Evolutionary conservation across 1,140 invertebrate species (phyloP), one percentile per base, ranked within the genome.

Genomic region (Cydia splendana): DNA sequence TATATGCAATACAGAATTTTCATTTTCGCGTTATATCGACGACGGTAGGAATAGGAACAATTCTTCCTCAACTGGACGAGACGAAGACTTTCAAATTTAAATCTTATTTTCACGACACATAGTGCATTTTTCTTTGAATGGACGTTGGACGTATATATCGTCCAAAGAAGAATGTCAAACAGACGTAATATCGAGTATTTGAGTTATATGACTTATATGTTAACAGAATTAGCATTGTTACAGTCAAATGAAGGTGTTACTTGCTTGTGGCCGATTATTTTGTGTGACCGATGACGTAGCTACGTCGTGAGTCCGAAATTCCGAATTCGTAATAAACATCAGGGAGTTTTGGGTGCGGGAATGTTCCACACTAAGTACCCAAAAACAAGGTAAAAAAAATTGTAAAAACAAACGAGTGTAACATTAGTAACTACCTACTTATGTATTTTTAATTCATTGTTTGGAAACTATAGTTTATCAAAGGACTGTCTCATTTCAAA

Each of bases 141-240:
- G 10, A 48, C 15, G 15, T 13, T 45, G 42, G 10, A 3, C 7
- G 42, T n/a, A n/a, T n/a, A 53, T n/a, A n/a, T n/a, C 13, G 51
- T n/a, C 51, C n/a, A n/a, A 53, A n/a, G n/a, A 57, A 57, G 15
- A 57, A 57, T 57, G 53, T 57, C 53, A 62, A 62, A 62, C 57
- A 62, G 4, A 62, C 57, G 57, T 62, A 62, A 24, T 24, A 62
- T 20, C 18, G 0, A 20, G 18, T 62, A 24, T 62, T 62, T 62
- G 57, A 62, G 57, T 62, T 62, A 62, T 24, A 5, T 62, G 57
- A 62, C 20, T 62, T 62, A 62, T 24, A 5, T 62, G 20, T 62
- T 62, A 10, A 62, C 20, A 24, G 0, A 62, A 20, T 62, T 62
- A 62, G 20, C 57, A 62, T 24, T 24, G 2, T 62, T 62, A 24